Percentiles rank a stretch among this genome's conserved stretches.
Evolutionary conservation across 1,140 invertebrate species (phyloP).

Genomic region (Euura saliciscinereae): DNA sequence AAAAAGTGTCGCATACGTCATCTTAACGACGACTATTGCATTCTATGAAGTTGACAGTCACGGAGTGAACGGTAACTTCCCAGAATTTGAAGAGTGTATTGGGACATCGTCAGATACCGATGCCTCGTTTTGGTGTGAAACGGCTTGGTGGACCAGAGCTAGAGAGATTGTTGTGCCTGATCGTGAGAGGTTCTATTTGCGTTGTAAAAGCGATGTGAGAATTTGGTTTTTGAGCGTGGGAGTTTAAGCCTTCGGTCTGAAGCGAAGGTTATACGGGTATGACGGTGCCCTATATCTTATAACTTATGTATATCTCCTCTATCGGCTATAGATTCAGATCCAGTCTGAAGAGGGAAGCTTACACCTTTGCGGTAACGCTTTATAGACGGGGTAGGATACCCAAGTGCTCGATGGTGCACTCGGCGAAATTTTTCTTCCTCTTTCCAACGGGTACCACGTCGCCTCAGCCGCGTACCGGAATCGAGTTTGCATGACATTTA

Average conservation of each 20-base stretch:
- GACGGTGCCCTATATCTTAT: neutral
- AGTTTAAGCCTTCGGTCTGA: neutral
- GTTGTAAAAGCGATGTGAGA: neutral
- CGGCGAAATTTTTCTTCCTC: neutral
- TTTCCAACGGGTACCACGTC: neutral
- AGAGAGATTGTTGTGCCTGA: no score
- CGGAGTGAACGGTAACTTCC: no score
- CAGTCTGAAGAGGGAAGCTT: neutral
- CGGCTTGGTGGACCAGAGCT: no score
- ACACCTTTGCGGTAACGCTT: neutral
- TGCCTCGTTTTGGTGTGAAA: no score
- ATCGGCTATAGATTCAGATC: slow-evolving; percentile 7
- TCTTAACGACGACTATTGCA: no score
- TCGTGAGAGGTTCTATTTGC: neutral
- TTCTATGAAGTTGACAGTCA: no score
- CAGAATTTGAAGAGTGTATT: no score
- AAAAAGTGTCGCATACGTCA: no score
- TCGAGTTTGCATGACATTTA: slow-evolving; percentile 23
- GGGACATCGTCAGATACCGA: no score
- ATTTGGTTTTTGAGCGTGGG: neutral
- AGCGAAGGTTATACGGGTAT: neutral
- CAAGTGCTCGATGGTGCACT: neutral
- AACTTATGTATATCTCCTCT: slow-evolving; percentile 4
- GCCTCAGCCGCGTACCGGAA: slow-evolving; percentile 3
- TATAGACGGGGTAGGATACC: neutral